Evolutionary conservation across 2,888 invertebrate genomes (phyloP).

Genomic region (Mythimna loreyi): DNA sequence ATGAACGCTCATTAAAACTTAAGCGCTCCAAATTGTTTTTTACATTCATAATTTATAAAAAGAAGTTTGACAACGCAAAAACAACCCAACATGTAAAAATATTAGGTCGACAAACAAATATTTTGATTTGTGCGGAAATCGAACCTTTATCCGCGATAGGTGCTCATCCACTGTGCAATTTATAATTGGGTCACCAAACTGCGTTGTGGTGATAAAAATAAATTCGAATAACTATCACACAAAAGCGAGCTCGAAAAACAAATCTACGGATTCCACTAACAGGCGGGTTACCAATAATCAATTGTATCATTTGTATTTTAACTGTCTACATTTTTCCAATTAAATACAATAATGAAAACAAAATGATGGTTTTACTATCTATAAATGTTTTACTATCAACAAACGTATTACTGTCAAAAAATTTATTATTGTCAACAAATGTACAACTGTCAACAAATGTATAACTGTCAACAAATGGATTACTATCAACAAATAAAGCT

Average conservation of each 20-base stretch:
- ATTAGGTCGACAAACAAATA: background rate
- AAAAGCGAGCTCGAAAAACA: background rate
- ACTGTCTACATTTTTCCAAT: background rate
- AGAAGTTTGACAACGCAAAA: background rate
- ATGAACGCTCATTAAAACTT: background rate
- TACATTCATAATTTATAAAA: background rate
- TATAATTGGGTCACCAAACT: slow-evolving; percentile 36
- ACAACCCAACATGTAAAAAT: background rate
- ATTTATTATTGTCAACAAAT: too few relatives aligned
- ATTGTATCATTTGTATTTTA: background rate
- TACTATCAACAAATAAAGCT: background rate
- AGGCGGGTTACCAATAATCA: slow-evolving; percentile 1
- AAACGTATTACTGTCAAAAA: too few relatives aligned
- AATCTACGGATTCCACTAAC: background rate
- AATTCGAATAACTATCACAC: slow-evolving; percentile 9
- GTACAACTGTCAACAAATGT: too few relatives aligned
- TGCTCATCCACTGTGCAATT: slow-evolving; percentile 18
- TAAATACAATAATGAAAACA: background rate
- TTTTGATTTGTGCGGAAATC: background rate
- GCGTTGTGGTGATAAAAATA: slow-evolving; percentile 5
- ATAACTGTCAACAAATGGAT: too few relatives aligned
- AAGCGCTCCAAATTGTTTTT: background rate
- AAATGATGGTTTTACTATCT: too few relatives aligned
- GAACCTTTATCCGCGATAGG: background rate
- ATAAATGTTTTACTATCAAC: background rate